A percentile compares a stretch with the other conserved stretches of the same genome.
These are phyloP conservation scores for Zosterops pallidus DNA, from an alignment of 2,113 vertebrate genomes.

Conservation along the genomic window DNA sequence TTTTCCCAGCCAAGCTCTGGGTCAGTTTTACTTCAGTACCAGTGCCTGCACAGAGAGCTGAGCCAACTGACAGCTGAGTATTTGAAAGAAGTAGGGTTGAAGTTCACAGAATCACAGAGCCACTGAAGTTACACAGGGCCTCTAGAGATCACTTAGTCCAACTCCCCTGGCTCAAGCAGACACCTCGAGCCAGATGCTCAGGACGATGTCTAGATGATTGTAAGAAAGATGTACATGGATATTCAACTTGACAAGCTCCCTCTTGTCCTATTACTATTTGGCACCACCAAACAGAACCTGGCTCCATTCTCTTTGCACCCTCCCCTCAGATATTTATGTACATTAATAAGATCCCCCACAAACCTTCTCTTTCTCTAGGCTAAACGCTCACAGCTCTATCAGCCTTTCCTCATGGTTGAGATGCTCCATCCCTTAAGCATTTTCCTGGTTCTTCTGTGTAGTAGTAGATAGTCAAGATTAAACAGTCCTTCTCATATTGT, in stretches of 20 bases:
- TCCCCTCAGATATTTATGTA: background rate
- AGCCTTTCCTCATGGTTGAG: background rate
- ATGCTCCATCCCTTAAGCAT: background rate
- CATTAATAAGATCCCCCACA: background rate
- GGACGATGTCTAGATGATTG: fast-evolving
- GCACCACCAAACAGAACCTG: background rate
- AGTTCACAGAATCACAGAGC: background rate
- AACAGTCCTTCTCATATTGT: background rate
- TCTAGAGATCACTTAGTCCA: background rate
- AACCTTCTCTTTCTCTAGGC: background rate
- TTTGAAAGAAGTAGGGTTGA: background rate
- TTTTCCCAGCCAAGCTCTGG: background rate
- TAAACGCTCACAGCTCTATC: background rate
- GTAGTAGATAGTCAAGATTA: background rate
- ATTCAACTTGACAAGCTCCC: background rate
- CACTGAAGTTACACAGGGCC: background rate
- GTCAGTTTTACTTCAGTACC: background rate
- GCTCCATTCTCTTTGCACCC: background rate
- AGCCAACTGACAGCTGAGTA: background rate
- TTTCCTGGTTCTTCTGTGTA: background rate
- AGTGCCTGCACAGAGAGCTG: background rate
- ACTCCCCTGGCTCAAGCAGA: background rate
- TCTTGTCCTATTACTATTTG: background rate
- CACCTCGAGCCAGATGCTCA: fast-evolving
- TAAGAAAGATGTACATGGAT: background rate